Percentiles rank a stretch among this genome's conserved stretches.
Conservation (phyloP, 2,113 vertebrate species). For the Neoarius graeffei region DNA sequence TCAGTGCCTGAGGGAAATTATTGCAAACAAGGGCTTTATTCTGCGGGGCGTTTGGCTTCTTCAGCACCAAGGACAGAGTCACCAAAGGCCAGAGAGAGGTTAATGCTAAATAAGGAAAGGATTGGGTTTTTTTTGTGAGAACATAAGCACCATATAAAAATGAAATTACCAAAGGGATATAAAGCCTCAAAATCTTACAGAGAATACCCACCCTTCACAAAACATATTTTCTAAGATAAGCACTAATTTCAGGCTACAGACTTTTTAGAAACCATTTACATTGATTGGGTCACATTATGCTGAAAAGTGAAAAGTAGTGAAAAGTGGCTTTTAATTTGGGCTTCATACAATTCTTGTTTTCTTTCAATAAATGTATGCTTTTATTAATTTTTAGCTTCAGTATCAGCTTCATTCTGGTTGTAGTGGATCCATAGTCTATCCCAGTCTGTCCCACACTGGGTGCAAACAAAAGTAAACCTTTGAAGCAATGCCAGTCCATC, state of each 20-base stretch:
- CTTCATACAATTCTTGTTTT: neutral
- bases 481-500: neutral
- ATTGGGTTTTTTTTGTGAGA: conserved; percentile 52
- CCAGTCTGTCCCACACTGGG: neutral
- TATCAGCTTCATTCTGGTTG: neutral
- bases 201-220: neutral
- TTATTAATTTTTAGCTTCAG: neutral
- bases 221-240: neutral
- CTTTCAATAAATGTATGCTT: neutral
- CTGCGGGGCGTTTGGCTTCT: conserved; percentile 23
- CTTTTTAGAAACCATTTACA: neutral
- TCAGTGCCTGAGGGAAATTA: conserved; percentile 27
- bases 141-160: conserved; percentile 57
- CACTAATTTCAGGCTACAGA: neutral
- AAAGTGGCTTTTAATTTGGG: neutral
- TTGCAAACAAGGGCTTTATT: conserved; percentile 37
- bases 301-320: neutral
- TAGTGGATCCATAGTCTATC: neutral
- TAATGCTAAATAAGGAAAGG: conserved; percentile 50
- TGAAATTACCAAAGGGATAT: conserved; percentile 58
- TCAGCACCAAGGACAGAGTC: conserved; percentile 56
- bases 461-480: neutral
- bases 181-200: conserved; percentile 32
- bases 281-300: neutral
- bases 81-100: conserved; percentile 44